A percentile compares a stretch with the other conserved stretches of the same genome.
Conservation (phyloP, 2,888 invertebrate species). For the Agrochola litura region DNA sequence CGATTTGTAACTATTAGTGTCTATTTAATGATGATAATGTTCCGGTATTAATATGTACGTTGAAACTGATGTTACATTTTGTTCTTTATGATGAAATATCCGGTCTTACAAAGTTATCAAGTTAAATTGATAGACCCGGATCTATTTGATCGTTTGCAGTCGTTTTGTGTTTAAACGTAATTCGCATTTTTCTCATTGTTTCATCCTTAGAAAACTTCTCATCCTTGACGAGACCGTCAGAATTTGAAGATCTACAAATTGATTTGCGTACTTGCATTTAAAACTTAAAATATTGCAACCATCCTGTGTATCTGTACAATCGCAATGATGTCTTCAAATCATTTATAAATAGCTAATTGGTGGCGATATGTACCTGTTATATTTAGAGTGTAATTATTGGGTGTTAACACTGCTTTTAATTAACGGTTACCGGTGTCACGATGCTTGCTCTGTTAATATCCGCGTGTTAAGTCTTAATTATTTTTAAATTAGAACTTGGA, state of each 20-base stretch:
- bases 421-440: conserved; percentile 16
- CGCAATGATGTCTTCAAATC: conserved; percentile 17
- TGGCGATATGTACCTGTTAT: neutral
- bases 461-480: neutral
- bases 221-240: neutral
- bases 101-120: neutral
- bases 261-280: neutral
- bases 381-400: conserved; percentile 13
- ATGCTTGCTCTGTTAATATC: neutral
- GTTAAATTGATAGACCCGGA: neutral
- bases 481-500: neutral
- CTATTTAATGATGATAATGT: neutral
- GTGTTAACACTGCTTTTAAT: conserved; percentile 35
- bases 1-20: conserved; percentile 28
- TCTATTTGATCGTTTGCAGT: neutral
- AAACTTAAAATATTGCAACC: neutral
- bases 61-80: neutral
- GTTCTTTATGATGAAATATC: neutral
- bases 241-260: neutral
- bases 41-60: neutral
- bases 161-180: neutral
- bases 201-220: neutral
- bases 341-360: conserved; percentile 26
- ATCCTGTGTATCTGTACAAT: neutral
- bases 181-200: neutral